Evolutionary conservation across 2,113 vertebrate species (phyloP).

Genomic region (Rissa tridactyla): DNA sequence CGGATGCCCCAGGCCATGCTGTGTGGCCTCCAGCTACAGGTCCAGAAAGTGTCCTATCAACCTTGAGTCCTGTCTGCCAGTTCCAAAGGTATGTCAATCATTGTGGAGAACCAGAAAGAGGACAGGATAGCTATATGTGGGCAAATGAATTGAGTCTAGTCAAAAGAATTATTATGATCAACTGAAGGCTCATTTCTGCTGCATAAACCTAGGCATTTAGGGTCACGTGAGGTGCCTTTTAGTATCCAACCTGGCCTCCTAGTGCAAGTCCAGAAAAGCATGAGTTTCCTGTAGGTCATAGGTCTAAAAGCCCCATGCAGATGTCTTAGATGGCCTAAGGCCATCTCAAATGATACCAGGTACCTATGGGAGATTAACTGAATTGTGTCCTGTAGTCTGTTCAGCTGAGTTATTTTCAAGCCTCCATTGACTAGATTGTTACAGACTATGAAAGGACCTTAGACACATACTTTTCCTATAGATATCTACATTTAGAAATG

Average conservation of each 20-base stretch:
- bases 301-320: neutral
- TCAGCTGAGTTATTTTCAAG: neutral
- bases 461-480: neutral
- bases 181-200: neutral
- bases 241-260: neutral
- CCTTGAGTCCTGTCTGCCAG: neutral
- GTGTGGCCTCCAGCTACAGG: neutral
- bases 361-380: neutral
- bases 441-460: neutral
- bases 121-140: neutral
- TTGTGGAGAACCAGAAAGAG: neutral
- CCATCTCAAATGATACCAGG: neutral
- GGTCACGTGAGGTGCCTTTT: neutral
- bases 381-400: neutral
- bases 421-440: neutral
- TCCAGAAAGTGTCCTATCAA: neutral
- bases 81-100: neutral
- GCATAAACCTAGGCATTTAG: neutral
- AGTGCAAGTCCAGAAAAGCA: neutral
- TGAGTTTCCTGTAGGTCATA: neutral
- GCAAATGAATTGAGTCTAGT: neutral
- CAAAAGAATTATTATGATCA: neutral
- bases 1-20: neutral
- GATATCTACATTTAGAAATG: neutral
- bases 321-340: neutral